A percentile compares a stretch with the other conserved stretches of the same genome.
Conservation (phyloP, 2,797 vertebrate genomes). For the Pantherophis alleghaniensis region DNA sequence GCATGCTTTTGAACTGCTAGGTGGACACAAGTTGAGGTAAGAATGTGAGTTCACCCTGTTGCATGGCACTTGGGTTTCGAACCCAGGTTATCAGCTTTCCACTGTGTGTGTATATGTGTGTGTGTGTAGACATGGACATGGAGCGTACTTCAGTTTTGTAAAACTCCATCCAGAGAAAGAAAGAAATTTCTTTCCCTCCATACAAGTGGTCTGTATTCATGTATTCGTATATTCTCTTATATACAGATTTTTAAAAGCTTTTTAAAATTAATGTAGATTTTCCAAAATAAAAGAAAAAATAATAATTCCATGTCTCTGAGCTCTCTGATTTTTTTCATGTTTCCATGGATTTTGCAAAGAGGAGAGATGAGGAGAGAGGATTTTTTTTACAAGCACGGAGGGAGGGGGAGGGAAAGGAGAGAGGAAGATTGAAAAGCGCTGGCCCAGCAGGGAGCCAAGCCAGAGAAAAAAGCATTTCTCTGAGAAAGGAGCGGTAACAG, state of each 20-base stretch:
- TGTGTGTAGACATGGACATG: constrained; percentile 37
- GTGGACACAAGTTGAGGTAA: background rate
- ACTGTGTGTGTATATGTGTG: background rate
- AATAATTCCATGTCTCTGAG: constrained; percentile 72
- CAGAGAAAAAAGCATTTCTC: constrained; percentile 85
- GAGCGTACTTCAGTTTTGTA: constrained; percentile 60
- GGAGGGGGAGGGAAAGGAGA: constrained; percentile 57
- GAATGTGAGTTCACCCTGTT: background rate
- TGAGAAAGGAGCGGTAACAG: constrained; percentile 88
- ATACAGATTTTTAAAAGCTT: constrained; percentile 36
- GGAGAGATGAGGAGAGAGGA: constrained; percentile 70
- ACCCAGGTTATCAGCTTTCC: background rate
- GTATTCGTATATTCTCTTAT: constrained; percentile 39
- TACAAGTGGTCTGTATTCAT: background rate
- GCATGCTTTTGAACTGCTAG: background rate
- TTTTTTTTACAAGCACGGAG: background rate
- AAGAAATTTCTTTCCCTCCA: background rate
- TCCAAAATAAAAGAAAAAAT: constrained; percentile 69
- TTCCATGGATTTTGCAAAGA: constrained; percentile 71
- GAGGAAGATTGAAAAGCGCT: constrained; percentile 86
- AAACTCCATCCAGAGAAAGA: constrained; percentile 14
- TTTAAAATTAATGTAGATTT: constrained; percentile 64
- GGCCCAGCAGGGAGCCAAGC: constrained; percentile 89
- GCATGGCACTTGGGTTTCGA: background rate
- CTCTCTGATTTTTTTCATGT: constrained; percentile 73